Evolutionary conservation across 2,797 vertebrate genomes (phyloP).

Genomic region (Molothrus aeneus): DNA sequence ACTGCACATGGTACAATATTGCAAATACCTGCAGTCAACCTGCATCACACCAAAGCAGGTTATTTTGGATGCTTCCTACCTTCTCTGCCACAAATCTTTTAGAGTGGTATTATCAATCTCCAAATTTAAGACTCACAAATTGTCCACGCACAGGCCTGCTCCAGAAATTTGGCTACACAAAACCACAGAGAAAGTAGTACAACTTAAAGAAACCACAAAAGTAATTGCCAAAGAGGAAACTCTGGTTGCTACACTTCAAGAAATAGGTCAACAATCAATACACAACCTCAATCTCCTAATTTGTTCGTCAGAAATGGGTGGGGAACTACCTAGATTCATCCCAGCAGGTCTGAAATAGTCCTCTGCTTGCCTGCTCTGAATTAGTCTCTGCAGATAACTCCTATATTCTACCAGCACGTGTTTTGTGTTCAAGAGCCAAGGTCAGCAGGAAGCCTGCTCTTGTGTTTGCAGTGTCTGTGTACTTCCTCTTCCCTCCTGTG

Average conservation of each 20-base stretch:
- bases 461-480: conserved; percentile 38
- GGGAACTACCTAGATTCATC: not conserved
- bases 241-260: not conserved
- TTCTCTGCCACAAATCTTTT: not conserved
- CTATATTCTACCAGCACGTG: not conserved
- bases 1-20: not conserved
- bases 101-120: not conserved
- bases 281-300: not conserved
- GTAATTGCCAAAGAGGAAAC: conserved; percentile 21
- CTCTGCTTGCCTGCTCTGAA: not conserved
- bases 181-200: not conserved
- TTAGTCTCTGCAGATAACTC: conserved; percentile 26
- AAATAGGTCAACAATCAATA: conserved; percentile 18
- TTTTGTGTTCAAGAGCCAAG: conserved; percentile 29
- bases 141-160: not conserved
- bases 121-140: not conserved
- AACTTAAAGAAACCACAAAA: not conserved
- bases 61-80: not conserved
- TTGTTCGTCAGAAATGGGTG: not conserved
- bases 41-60: not conserved
- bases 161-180: not conserved
- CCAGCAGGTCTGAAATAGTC: conserved; percentile 22
- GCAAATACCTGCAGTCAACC: not conserved
- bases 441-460: conserved; percentile 49
- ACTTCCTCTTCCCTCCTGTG: conserved; percentile 55